A percentile compares a stretch with the other conserved stretches of the same genome.
Conservation (phyloP, 2,797 vertebrate genomes). For the Sebastolobus altivelis region DNA sequence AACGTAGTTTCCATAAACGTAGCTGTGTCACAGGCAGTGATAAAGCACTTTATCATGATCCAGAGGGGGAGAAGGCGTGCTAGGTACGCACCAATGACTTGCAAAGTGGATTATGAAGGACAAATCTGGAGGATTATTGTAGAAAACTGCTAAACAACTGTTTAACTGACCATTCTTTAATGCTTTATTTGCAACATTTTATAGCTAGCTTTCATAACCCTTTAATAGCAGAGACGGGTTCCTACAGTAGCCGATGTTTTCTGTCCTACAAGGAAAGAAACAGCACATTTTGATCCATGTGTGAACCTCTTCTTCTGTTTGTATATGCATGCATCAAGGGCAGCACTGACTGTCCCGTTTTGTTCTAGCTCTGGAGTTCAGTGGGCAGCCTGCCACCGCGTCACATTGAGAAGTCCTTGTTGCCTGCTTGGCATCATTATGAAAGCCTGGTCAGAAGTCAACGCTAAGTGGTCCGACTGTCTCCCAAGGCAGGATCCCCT, state of each 20-base stretch:
- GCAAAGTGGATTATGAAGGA: constrained; percentile 48
- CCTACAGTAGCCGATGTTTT: not conserved
- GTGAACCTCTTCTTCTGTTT: constrained; percentile 20
- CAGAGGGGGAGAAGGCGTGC: constrained; percentile 40
- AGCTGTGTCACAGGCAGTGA: constrained; percentile 45
- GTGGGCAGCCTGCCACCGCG: constrained; percentile 65
- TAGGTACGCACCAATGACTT: constrained; percentile 52
- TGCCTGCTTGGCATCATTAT: constrained; percentile 71
- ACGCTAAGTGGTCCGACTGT: constrained; percentile 77
- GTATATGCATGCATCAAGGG: constrained; percentile 44
- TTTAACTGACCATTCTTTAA: not conserved
- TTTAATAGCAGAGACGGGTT: not conserved
- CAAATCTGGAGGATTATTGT: constrained; percentile 27
- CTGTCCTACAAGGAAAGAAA: not conserved
- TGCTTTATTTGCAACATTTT: not conserved
- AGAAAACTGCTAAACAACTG: not conserved
- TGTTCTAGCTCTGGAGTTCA: constrained; percentile 53
- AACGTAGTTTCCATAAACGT: constrained; percentile 56
- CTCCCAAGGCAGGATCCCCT: constrained; percentile 74
- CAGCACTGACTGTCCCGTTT: constrained; percentile 52
- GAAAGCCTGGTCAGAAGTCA: constrained; percentile 73
- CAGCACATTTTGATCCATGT: constrained; percentile 14
- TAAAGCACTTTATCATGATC: constrained; percentile 65
- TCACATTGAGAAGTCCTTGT: constrained; percentile 77
- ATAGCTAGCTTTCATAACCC: not conserved